Conservation (phyloP, 2,888 invertebrate genomes). For the Galerucella pusilla region DNA sequence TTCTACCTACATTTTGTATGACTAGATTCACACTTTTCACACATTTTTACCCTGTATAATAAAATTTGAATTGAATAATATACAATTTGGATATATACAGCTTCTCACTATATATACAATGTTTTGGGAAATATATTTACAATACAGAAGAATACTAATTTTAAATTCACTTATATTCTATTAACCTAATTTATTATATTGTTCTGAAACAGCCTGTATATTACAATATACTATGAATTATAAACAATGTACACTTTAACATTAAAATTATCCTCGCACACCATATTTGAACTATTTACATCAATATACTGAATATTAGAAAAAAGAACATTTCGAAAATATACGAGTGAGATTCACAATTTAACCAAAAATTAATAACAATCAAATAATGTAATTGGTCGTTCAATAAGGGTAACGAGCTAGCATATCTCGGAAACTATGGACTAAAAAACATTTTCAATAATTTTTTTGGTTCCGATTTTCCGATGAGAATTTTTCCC, state of each 20-base stretch:
- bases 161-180: not conserved
- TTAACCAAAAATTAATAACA: too few relatives aligned
- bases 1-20: constrained; percentile 6
- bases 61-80: not conserved
- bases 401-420: too few relatives aligned
- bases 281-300: not conserved
- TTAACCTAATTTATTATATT: constrained; percentile 39
- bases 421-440: too few relatives aligned
- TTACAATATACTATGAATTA: constrained; percentile 17
- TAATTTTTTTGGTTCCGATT: too few relatives aligned
- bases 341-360: too few relatives aligned
- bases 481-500: too few relatives aligned
- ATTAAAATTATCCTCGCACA: not conserved
- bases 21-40: constrained; percentile 19
- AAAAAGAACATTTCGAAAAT: too few relatives aligned
- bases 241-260: not conserved
- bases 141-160: constrained; percentile 1
- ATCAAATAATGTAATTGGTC: too few relatives aligned
- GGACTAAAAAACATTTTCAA: too few relatives aligned
- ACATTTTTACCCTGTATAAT: constrained; percentile 34
- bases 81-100: constrained; percentile 25
- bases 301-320: not conserved
- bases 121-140: not conserved
- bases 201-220: constrained; percentile 49
- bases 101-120: not conserved